These are phyloP conservation scores for Sceliomorpha sp. DNA, from an alignment of 2,888 invertebrate species.

Conservation along the genomic window DNA sequence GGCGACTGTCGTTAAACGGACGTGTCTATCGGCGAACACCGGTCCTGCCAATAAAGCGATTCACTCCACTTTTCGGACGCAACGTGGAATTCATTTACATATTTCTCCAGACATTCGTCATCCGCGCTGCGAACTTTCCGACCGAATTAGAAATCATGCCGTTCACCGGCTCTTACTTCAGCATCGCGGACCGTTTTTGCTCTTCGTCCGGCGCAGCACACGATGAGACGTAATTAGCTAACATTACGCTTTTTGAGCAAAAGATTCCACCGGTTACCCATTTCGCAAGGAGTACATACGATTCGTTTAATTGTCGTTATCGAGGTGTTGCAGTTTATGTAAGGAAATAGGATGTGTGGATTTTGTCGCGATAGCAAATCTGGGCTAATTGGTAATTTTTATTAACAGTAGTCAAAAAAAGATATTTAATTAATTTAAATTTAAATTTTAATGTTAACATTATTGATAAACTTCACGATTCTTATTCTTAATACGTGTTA, in stretches of 20 bases:
- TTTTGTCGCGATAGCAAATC: too few species aligned
- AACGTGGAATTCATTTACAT: slow-evolving; percentile 43
- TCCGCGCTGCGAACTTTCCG: slow-evolving; percentile 38
- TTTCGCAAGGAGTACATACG: slow-evolving; percentile 1
- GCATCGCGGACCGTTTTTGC: slow-evolving; percentile 36
- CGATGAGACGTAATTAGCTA: slow-evolving; percentile 37
- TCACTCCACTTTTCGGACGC: slow-evolving; percentile 31
- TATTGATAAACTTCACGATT: too few species aligned
- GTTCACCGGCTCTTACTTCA: slow-evolving; percentile 43
- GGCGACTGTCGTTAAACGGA: slow-evolving; percentile 15
- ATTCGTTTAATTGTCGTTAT: slow-evolving; percentile 4
- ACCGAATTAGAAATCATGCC: slow-evolving; percentile 52
- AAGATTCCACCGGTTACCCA: slow-evolving; percentile 1
- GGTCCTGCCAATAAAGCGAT: slow-evolving; percentile 18
- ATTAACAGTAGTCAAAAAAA: too few species aligned
- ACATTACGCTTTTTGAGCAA: slow-evolving; percentile 16
- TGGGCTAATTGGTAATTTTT: too few species aligned
- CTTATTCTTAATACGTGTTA: too few species aligned
- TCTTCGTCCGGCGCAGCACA: slow-evolving; percentile 39
- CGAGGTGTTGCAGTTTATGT: slow-evolving; percentile 10
- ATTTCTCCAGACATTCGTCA: slow-evolving; percentile 20
- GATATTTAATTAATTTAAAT: too few species aligned
- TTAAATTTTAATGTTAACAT: too few species aligned
- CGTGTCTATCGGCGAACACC: slow-evolving; percentile 7
- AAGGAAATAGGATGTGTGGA: too few species aligned